A percentile compares a stretch with the other conserved stretches of the same genome.
Evolutionary conservation across 2,113 vertebrate genomes (phyloP).

Genomic region (Zosterops borbonicus): DNA sequence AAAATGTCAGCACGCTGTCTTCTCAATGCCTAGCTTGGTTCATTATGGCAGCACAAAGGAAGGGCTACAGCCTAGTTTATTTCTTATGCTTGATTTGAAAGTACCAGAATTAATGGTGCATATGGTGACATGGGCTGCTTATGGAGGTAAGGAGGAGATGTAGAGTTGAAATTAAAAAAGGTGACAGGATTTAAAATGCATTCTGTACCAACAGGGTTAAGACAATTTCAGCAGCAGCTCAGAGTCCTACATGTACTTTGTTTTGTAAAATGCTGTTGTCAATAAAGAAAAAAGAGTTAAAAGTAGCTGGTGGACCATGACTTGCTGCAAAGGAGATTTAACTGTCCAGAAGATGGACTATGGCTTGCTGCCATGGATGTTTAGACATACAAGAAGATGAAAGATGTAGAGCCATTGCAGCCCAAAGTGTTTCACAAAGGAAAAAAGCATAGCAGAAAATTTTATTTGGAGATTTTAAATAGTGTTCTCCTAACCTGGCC

Average conservation of each 20-base stretch:
- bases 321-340: not conserved
- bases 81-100: conserved; percentile 40
- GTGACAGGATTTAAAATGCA: not conserved
- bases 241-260: not conserved
- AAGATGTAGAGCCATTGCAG: not conserved
- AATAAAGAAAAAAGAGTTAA: not conserved
- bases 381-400: not conserved
- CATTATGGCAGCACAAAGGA: conserved; percentile 1
- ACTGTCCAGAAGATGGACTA: not conserved
- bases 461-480: not conserved
- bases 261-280: not conserved
- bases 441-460: not conserved
- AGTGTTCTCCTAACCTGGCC: not conserved
- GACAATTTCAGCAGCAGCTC: not conserved
- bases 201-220: not conserved
- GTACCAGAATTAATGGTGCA: conserved; percentile 30
- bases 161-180: not conserved
- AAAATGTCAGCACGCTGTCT: conserved; percentile 20
- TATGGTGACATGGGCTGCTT: not conserved
- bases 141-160: not conserved
- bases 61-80: not conserved
- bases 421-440: not conserved
- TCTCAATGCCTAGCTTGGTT: not conserved
- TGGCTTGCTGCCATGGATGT: not conserved
- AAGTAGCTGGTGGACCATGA: not conserved